Percentiles rank a stretch among this genome's conserved stretches.
Conservation (phyloP, 2,797 vertebrate genomes). For the Valencia hispanica region DNA sequence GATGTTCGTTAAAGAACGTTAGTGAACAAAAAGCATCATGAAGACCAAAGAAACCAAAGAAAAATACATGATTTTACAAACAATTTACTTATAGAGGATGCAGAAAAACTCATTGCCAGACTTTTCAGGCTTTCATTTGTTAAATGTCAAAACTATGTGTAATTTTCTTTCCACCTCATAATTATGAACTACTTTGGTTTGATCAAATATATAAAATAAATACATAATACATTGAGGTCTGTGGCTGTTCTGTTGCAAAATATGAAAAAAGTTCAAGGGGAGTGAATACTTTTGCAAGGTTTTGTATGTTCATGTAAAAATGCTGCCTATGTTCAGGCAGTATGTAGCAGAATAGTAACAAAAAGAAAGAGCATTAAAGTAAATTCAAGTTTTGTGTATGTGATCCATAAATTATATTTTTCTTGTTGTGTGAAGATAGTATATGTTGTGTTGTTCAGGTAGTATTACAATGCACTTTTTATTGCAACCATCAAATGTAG, state of each 20-base stretch:
- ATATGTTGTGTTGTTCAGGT: slow-evolving; percentile 13
- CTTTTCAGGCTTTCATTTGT: neutral
- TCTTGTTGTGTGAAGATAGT: slow-evolving; percentile 23
- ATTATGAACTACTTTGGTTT: neutral
- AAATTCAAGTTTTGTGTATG: slow-evolving; percentile 16
- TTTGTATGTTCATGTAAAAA: neutral
- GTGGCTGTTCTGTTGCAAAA: neutral
- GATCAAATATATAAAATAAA: neutral
- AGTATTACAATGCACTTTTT: slow-evolving; percentile 25
- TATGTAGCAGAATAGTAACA: neutral
- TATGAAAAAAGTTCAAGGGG: neutral
- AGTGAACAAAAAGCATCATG: too few relatives aligned
- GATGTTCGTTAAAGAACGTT: too few relatives aligned
- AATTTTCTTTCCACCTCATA: neutral
- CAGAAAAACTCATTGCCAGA: neutral
- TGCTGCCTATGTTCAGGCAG: neutral
- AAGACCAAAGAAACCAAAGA: too few relatives aligned
- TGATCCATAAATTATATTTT: slow-evolving; percentile 19
- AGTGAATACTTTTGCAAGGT: neutral
- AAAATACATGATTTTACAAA: too few relatives aligned
- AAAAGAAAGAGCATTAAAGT: neutral
- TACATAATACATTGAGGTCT: neutral
- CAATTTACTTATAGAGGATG: too few relatives aligned
- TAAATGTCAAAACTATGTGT: neutral
- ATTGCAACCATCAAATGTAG: slow-evolving; percentile 12